Base-by-base conservation (phyloP, 2,888 invertebrate species). In the Epinotia brunnichana region DNA sequence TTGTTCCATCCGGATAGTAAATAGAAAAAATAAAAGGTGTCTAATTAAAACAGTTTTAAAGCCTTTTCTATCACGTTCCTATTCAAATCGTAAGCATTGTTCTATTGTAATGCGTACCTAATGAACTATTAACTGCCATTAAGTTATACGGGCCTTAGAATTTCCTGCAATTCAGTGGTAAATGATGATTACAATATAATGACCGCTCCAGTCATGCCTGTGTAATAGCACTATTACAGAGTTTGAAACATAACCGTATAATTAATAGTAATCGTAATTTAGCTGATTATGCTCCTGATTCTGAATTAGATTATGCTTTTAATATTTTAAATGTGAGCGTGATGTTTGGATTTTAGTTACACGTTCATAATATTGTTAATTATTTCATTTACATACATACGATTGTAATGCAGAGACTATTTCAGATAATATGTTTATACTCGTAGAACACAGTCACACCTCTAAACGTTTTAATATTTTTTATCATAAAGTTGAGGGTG, bases 131-230 rank as follows among this genome's bases (percentile, higher is more conserved):
- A 64, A 53, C 51, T 29, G 1, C 53, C 39, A 64, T 64, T 64
- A 53, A 9, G 19, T 53, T 53, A 54, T 19, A 53, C 35, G 35
- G 17, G 13, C 13, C n/a, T 35, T 19, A 13, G 13, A 63, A 51
- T 10, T 51, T 53, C 19, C 29, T 21, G 24, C 61, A 11, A 53
- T 53, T 63, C 15, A 17, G 13, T 21, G 19, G 35, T 63, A 17
- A 63, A 63, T 63, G 64, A 64, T 64, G 64, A 64, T 64, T 54
- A 64, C 53, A 15, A 3, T 21, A 64, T 64, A 39, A 64, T 64
- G 15, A 54, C 53, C 19, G 53, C 19, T 19, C 11, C 17, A 24
- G 3, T 44, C 17, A 48, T 19, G 44, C 21, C 24, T 10, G n/a
- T 61, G 3, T 61, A 61, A 61, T 11, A 7, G n/a, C 44, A n/a